Percentiles rank a stretch among this genome's conserved stretches.
Evolutionary conservation across 30 jellyfish, hydroid and myxozoan species (phyloP).

Genomic region (Hydra vulgaris): DNA sequence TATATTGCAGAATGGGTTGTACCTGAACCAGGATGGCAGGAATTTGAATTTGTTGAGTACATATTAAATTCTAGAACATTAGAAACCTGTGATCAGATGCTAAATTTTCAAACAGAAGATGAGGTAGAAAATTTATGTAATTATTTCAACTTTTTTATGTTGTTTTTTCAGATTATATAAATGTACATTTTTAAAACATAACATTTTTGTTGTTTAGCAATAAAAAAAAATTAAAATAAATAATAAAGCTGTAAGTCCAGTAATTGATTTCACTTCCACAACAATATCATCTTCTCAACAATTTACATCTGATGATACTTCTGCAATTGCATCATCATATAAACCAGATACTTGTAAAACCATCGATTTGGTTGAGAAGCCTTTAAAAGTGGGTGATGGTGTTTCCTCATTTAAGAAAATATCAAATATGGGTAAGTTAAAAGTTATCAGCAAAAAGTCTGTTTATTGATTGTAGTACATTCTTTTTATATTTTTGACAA

Average conservation of each 20-base stretch:
- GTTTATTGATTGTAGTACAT: no score
- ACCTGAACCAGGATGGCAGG: neutral
- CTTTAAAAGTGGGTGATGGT: neutral
- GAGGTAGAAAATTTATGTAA: neutral
- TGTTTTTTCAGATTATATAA: neutral
- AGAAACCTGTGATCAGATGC: neutral
- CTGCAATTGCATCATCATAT: neutral
- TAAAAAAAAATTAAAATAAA: no score
- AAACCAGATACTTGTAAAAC: neutral
- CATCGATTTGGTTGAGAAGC: neutral
- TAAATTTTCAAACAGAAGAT: neutral
- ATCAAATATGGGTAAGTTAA: neutral
- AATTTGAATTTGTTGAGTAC: neutral
- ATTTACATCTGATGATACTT: neutral
- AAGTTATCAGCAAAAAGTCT: neutral
- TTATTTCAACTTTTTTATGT: neutral
- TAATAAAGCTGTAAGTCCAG: neutral
- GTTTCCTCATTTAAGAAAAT: neutral
- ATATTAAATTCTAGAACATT: neutral
- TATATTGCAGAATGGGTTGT: neutral
- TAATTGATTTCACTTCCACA: neutral
- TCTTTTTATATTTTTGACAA: no score
- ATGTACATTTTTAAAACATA: neutral
- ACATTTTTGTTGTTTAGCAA: neutral
- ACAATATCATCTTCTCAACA: neutral